Conservation (phyloP, 2,113 vertebrate species). For the Chionomys nivalis region DNA sequence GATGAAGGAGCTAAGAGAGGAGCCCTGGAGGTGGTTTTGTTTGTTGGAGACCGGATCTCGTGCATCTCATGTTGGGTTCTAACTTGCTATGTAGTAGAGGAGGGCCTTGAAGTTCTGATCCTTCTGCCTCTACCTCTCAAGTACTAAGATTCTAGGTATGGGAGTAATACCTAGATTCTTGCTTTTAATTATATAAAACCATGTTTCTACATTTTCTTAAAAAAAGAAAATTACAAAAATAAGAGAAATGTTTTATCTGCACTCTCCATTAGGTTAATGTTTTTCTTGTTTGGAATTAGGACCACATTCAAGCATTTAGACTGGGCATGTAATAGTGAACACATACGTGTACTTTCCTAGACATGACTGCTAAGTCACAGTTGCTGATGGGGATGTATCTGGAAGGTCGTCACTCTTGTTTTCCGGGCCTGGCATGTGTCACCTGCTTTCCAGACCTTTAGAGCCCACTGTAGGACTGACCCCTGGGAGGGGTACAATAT, state of each 20-base stretch:
- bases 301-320: background rate
- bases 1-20: background rate
- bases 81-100: background rate
- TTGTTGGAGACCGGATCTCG: background rate
- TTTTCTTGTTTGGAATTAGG: background rate
- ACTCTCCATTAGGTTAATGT: background rate
- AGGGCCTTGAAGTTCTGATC: background rate
- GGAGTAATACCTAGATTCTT: background rate
- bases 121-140: background rate
- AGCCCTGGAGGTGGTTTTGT: background rate
- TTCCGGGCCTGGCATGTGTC: background rate
- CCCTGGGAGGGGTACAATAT: rapidly evolving
- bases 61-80: background rate
- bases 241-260: background rate
- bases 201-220: background rate
- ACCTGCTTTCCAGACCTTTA: too few species aligned
- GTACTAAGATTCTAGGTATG: background rate
- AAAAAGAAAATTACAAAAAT: background rate
- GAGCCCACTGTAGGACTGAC: too few species aligned
- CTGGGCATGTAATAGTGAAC: rapidly evolving
- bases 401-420: background rate
- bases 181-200: background rate
- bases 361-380: rapidly evolving
- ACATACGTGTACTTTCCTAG: background rate
- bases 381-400: rapidly evolving